Evolutionary conservation across 2,888 invertebrate species (phyloP).

Genomic region (Callosobruchus maculatus): DNA sequence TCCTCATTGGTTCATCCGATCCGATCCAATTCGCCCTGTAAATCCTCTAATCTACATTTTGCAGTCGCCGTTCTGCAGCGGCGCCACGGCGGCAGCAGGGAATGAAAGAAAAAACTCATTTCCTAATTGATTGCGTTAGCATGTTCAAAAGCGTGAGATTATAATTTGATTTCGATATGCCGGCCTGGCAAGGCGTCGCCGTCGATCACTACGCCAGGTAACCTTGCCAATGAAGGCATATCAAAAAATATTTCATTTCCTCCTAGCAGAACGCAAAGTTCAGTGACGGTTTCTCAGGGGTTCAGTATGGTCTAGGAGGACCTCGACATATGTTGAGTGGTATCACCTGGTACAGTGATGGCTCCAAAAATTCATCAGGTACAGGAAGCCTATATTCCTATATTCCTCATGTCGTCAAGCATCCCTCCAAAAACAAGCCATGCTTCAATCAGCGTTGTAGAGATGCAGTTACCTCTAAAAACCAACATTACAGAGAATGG

Average conservation of each 20-base stretch:
- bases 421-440: too few species aligned
- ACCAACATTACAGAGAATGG: too few species aligned
- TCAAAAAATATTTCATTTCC: neutral
- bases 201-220: neutral
- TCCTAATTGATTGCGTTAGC: neutral
- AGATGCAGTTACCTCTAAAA: too few species aligned
- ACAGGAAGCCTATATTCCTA: too few species aligned
- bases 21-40: neutral
- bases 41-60: neutral
- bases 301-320: too few species aligned
- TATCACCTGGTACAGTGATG: too few species aligned
- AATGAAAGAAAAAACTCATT: neutral
- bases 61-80: neutral
- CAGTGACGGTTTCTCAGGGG: neutral
- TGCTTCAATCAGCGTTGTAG: too few species aligned
- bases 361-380: too few species aligned
- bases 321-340: too few species aligned
- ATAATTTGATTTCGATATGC: neutral
- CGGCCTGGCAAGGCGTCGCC: neutral
- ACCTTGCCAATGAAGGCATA: neutral
- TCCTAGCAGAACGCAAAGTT: neutral
- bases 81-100: neutral
- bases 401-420: too few species aligned
- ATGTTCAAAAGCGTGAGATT: neutral
- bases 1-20: too few species aligned